phyloP scores from a whole-genome alignment of 1,140 invertebrate genomes.

The Aphelenchoides besseyi region DNA sequence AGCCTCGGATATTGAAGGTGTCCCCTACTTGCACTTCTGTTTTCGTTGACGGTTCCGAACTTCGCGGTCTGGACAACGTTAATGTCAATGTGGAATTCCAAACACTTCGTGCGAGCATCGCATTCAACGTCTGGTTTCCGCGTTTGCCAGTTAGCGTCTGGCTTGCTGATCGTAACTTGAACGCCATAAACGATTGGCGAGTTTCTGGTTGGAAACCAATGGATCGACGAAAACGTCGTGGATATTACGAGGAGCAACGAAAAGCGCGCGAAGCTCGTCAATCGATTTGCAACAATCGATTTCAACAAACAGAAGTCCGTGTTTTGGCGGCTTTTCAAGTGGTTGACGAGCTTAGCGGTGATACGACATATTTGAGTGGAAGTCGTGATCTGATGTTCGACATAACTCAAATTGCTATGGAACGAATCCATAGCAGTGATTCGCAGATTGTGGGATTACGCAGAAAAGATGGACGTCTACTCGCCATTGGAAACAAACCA shows the following conservation, averaged over 20 bases:
- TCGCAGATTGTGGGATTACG: slow-evolving; percentile 11
- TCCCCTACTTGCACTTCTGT: slow-evolving; percentile 91
- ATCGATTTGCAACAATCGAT: slow-evolving; percentile 74
- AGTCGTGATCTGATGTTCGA: slow-evolving; percentile 29
- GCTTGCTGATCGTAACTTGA: slow-evolving; percentile 80
- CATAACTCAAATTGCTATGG: slow-evolving; percentile 23
- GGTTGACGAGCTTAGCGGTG: slow-evolving; percentile 82
- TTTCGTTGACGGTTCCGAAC: slow-evolving; percentile 92
- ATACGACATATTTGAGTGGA: slow-evolving; percentile 74
- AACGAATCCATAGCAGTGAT: slow-evolving; percentile 17
- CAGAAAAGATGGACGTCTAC: slow-evolving; percentile 21
- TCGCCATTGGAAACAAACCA: slow-evolving; percentile 21
- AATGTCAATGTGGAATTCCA: slow-evolving; percentile 89
- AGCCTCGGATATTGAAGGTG: slow-evolving; percentile 92
- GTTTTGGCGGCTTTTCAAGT: slow-evolving; percentile 83
- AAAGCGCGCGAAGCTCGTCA: slow-evolving; percentile 38
- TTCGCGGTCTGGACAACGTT: slow-evolving; percentile 86
- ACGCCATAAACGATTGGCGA: slow-evolving; percentile 74
- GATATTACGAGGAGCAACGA: slow-evolving; percentile 62
- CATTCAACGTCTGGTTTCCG: slow-evolving; percentile 93
- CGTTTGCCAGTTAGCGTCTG: slow-evolving; percentile 85
- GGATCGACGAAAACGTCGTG: slow-evolving; percentile 2
- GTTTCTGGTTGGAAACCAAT: slow-evolving; percentile 32
- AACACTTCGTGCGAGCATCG: slow-evolving; percentile 78
- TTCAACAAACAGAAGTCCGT: slow-evolving; percentile 77